A percentile compares a stretch with the other conserved stretches of the same genome.
Evolutionary conservation across 2,113 vertebrate genomes (phyloP).

Genomic region (Delphinapterus leucas): DNA sequence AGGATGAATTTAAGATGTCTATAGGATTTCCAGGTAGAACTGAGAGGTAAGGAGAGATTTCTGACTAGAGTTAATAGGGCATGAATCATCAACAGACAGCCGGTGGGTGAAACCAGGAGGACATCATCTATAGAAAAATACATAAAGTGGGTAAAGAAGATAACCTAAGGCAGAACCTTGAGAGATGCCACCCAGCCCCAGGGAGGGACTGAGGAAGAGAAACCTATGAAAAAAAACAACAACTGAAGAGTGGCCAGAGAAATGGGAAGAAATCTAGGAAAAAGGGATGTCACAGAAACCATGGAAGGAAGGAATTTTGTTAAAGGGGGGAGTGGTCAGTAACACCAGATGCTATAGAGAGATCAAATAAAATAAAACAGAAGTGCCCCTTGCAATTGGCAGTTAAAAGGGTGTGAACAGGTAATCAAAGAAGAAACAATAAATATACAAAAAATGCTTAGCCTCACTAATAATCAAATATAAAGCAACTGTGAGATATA

Average conservation of each 20-base stretch:
- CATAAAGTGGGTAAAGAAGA: not conserved
- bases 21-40: not conserved
- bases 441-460: not conserved
- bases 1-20: not conserved
- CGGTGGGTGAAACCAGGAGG: not conserved
- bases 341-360: not conserved
- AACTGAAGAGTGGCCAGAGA: not conserved
- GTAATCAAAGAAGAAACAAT: not conserved
- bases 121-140: not conserved
- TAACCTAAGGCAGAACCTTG: not conserved
- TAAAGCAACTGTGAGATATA: not conserved
- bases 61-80: not conserved
- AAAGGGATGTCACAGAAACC: not conserved
- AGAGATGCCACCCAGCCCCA: not conserved
- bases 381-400: not conserved
- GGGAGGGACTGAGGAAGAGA: not conserved
- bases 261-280: conserved; percentile 5
- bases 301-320: not conserved
- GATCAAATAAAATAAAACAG: not conserved
- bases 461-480: not conserved
- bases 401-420: not conserved
- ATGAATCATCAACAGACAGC: not conserved
- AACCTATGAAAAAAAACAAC: not conserved
- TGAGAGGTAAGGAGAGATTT: not conserved
- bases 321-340: not conserved